Conservation (phyloP, 2,888 invertebrate species). For the Coleophora deauratella region DNA sequence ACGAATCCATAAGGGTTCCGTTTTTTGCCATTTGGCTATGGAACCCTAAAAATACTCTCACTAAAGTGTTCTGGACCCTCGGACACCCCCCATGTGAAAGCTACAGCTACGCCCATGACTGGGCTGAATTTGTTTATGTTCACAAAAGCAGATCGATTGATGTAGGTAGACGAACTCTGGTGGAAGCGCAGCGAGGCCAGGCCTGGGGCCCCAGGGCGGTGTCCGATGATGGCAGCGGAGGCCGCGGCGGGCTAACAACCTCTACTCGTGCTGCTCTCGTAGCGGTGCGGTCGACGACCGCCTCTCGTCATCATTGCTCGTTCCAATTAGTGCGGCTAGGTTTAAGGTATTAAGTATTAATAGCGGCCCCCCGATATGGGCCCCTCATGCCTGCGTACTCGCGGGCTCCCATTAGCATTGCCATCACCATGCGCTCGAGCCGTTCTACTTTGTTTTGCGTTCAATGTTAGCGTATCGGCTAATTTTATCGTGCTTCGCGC, state of each 20-base stretch:
- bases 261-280: constrained; percentile 25
- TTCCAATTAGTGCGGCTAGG: constrained; percentile 42
- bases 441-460: constrained; percentile 63
- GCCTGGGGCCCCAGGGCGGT: neutral
- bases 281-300: constrained; percentile 55
- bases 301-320: constrained; percentile 36
- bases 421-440: constrained; percentile 47
- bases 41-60: too few relatives aligned
- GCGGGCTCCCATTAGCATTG: constrained; percentile 33
- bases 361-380: constrained; percentile 35
- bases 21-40: too few relatives aligned
- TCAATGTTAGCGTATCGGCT: constrained; percentile 72
- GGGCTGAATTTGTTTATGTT: too few relatives aligned
- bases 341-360: constrained; percentile 25
- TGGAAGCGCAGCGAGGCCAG: neutral
- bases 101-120: too few relatives aligned
- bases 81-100: too few relatives aligned
- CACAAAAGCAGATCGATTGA: too few relatives aligned
- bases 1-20: too few relatives aligned
- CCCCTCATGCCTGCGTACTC: constrained; percentile 34
- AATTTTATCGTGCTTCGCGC: constrained; percentile 67
- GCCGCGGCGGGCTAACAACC: constrained; percentile 37
- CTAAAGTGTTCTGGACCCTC: too few relatives aligned
- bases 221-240: too few relatives aligned
- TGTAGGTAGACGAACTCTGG: neutral